A percentile compares a stretch with the other conserved stretches of the same genome.
Evolutionary conservation across 2,888 invertebrate genomes (phyloP).

Genomic region (Maniola hyperantus): DNA sequence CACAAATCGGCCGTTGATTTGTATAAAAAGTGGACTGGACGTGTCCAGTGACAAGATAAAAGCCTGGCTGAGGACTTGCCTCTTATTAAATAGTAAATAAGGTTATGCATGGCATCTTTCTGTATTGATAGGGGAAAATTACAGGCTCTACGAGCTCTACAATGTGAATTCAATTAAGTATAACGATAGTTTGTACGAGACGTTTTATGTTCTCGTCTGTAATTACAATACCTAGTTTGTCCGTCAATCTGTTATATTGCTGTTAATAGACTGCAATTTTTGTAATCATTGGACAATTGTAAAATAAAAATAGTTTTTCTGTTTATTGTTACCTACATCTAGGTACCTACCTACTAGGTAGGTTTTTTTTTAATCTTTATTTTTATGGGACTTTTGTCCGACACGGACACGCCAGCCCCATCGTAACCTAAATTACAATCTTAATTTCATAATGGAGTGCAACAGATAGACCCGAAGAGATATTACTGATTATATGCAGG

Average conservation of each 20-base stretch:
- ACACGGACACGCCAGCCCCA: too few species aligned
- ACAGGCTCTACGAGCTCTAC: neutral
- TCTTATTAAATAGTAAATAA: constrained; percentile 31
- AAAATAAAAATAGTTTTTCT: too few species aligned
- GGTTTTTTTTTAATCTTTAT: too few species aligned
- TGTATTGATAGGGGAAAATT: constrained; percentile 20
- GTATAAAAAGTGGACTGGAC: constrained; percentile 67
- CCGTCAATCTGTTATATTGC: constrained; percentile 8
- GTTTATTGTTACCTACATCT: too few species aligned
- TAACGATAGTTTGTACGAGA: constrained; percentile 2
- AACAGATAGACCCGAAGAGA: too few species aligned
- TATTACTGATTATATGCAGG: too few species aligned
- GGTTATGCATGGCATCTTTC: constrained; percentile 14
- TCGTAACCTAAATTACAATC: too few species aligned
- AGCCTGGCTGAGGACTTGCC: constrained; percentile 40
- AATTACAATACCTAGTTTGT: constrained; percentile 20
- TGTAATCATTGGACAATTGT: neutral
- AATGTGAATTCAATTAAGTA: constrained; percentile 18
- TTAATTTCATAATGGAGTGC: too few species aligned
- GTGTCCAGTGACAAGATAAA: constrained; percentile 58
- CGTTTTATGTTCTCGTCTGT: constrained; percentile 1
- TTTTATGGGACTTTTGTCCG: too few species aligned
- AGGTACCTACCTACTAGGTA: too few species aligned
- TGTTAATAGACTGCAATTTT: constrained; percentile 4
- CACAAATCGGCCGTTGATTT: constrained; percentile 72